Evolutionary conservation across 2,888 invertebrate genomes (phyloP).

Genomic region (Malacosoma neustria): DNA sequence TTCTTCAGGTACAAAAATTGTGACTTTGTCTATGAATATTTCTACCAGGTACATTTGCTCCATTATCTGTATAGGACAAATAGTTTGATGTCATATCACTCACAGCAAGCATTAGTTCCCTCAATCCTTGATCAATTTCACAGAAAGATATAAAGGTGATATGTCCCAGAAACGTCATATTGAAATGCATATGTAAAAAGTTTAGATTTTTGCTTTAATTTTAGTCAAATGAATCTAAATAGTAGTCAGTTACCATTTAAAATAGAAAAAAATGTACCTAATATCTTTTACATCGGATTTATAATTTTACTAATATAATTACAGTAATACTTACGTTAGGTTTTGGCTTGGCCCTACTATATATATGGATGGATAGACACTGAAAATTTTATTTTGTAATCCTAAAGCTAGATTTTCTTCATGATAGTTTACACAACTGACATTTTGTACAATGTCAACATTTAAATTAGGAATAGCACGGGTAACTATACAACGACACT

Average conservation of each 20-base stretch:
- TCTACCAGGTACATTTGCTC: slow-evolving; percentile 75
- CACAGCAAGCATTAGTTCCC: not conserved
- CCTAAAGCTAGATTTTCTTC: slow-evolving; percentile 37
- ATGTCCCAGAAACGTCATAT: too few relatives aligned
- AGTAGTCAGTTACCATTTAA: too few relatives aligned
- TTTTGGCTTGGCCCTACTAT: slow-evolving; percentile 23
- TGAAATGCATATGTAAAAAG: too few relatives aligned
- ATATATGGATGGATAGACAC: slow-evolving; percentile 43
- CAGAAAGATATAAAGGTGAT: too few relatives aligned
- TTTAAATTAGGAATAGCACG: slow-evolving; percentile 39
- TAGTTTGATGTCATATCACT: not conserved
- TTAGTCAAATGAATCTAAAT: too few relatives aligned
- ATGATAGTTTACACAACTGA: slow-evolving; percentile 39
- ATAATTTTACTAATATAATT: too few relatives aligned
- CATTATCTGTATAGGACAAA: slow-evolving; percentile 62
- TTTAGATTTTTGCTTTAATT: too few relatives aligned
- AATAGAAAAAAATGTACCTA: too few relatives aligned
- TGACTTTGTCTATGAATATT: slow-evolving; percentile 70
- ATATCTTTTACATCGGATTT: too few relatives aligned
- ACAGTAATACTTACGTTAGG: slow-evolving; percentile 36
- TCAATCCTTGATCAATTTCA: too few relatives aligned
- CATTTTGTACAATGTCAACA: slow-evolving; percentile 24
- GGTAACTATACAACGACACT: too few relatives aligned
- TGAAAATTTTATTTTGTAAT: slow-evolving; percentile 73
- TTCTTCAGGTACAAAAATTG: slow-evolving; percentile 39